Conservation (phyloP, 92 coral and sea anemone genomes). For the Actinostola sp. region DNA sequence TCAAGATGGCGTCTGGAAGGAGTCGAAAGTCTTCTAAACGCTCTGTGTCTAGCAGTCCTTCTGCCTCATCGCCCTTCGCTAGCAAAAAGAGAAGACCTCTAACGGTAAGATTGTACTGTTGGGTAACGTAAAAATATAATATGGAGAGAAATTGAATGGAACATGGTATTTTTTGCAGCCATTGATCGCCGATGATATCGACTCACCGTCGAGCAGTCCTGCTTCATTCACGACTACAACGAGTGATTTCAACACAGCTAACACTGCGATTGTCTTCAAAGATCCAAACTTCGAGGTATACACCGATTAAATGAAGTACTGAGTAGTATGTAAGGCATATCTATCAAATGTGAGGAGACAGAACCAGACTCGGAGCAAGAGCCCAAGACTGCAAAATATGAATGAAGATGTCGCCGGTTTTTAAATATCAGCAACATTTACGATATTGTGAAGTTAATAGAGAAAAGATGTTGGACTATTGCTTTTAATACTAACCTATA, state of each 20-base stretch:
- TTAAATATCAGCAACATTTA: background rate
- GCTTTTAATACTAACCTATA: background rate
- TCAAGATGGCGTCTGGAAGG: conserved; percentile 92
- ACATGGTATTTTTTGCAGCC: conserved; percentile 57
- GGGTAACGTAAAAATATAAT: background rate
- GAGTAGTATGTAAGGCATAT: background rate
- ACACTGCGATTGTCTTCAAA: conserved; percentile 68
- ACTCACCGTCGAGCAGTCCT: conserved; percentile 89
- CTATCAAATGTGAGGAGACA: background rate
- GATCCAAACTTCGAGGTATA: conserved; percentile 94
- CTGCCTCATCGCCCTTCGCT: conserved; percentile 51
- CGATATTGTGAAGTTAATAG: background rate
- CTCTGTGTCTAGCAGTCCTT: conserved; percentile 63
- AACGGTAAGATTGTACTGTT: conserved; percentile 59
- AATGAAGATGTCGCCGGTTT: background rate
- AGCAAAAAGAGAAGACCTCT: conserved; percentile 81
- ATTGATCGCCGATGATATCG: conserved; percentile 82
- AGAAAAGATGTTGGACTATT: background rate
- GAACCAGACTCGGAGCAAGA: no score
- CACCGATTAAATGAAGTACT: no score
- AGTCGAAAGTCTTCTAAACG: conserved; percentile 73
- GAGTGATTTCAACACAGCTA: conserved; percentile 68
- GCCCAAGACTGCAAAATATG: background rate
- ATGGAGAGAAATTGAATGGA: background rate
- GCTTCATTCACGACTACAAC: conserved; percentile 85